Evolutionary conservation across 2,113 vertebrate genomes (phyloP).

Genomic region (Henicopernis longicauda): DNA sequence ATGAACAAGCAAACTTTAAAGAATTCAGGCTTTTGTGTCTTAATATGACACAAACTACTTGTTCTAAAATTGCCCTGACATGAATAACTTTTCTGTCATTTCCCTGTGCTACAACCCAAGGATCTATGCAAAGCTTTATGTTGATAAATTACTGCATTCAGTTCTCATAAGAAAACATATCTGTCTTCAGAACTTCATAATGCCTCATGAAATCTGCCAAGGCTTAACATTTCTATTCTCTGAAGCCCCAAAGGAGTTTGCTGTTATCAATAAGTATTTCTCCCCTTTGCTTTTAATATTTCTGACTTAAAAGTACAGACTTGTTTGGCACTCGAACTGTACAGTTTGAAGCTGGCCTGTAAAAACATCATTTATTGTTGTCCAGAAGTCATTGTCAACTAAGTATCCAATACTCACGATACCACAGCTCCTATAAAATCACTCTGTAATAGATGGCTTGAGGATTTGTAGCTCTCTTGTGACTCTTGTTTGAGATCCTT

Average conservation of each 20-base stretch:
- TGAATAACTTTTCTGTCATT: constrained; percentile 18
- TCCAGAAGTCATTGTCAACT: constrained; percentile 31
- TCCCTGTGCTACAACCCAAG: background rate
- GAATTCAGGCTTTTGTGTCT: constrained; percentile 1
- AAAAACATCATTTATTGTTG: constrained; percentile 39
- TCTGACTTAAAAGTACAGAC: background rate
- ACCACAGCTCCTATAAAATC: constrained; percentile 44
- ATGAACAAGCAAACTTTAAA: constrained; percentile 39
- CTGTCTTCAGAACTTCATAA: constrained; percentile 51
- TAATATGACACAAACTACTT: constrained; percentile 8
- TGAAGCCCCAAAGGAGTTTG: background rate
- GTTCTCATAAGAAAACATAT: constrained; percentile 25
- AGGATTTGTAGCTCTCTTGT: constrained; percentile 42
- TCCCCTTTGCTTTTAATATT: constrained; percentile 32
- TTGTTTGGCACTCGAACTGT: background rate
- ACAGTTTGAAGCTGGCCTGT: background rate
- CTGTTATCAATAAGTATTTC: constrained; percentile 45
- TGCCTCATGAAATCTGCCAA: constrained; percentile 15
- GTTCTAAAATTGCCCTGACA: constrained; percentile 13
- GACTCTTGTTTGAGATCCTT: constrained; percentile 41
- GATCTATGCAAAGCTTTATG: background rate
- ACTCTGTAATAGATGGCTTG: constrained; percentile 19
- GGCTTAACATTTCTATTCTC: constrained; percentile 39
- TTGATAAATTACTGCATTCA: constrained; percentile 42
- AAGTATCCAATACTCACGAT: constrained; percentile 41